Conservation (phyloP, 2,113 vertebrate genomes). For the Myotis yumanensis region DNA sequence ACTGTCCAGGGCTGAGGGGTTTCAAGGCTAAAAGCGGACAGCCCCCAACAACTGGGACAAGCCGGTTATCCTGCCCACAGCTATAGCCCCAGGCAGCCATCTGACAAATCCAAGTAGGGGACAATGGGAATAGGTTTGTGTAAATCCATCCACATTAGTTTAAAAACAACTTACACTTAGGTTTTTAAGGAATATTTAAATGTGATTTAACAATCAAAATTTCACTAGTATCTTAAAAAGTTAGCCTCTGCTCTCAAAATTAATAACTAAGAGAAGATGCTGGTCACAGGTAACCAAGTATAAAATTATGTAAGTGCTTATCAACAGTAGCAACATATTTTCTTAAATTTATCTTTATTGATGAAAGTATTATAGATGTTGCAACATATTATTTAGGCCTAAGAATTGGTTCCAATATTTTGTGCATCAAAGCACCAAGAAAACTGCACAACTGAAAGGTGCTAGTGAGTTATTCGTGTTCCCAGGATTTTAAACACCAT, state of each 20-base stretch:
- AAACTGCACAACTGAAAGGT: not conserved
- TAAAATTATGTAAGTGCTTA: constrained; percentile 7
- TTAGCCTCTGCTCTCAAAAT: not conserved
- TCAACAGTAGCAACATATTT: not conserved
- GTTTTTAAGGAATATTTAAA: constrained; percentile 1
- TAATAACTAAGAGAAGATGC: not conserved
- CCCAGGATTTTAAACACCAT: not conserved
- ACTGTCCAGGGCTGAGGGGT: not conserved
- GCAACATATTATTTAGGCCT: not conserved
- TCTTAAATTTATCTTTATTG: not conserved
- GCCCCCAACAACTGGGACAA: not conserved
- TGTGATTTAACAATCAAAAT: constrained; percentile 46
- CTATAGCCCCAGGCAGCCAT: not conserved
- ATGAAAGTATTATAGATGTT: too few relatives aligned
- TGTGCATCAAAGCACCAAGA: not conserved
- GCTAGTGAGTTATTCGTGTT: not conserved
- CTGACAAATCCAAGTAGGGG: not conserved
- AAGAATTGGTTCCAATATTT: not conserved
- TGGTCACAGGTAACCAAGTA: not conserved
- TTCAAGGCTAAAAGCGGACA: not conserved
- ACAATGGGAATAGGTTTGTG: not conserved
- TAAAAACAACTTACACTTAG: not conserved
- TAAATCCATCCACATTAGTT: not conserved
- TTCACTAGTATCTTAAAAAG: constrained; percentile 38
- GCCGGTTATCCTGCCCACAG: not conserved